A percentile compares a stretch with the other conserved stretches of the same genome.
These are phyloP conservation scores for Cisticola juncidis DNA, from an alignment of 2,113 vertebrate species.

Conservation along the genomic window DNA sequence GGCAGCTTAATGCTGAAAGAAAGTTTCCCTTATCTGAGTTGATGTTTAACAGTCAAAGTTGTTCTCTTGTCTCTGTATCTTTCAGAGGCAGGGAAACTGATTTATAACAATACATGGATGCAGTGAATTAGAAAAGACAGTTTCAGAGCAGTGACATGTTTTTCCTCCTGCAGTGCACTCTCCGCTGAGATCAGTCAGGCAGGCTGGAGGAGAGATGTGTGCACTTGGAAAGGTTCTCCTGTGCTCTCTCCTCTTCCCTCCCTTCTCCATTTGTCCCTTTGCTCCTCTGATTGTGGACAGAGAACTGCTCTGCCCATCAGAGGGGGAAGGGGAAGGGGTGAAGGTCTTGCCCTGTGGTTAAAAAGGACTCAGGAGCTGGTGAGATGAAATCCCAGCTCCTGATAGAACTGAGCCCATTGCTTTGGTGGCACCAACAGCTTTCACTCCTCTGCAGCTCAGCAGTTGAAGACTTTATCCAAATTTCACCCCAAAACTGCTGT, in stretches of 20 bases:
- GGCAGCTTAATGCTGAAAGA: conserved; percentile 32
- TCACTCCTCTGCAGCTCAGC: neutral
- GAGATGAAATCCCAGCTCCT: neutral
- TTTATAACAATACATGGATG: conserved; percentile 75
- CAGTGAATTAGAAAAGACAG: conserved; percentile 81
- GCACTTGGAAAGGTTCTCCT: conserved; percentile 9
- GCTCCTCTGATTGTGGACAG: neutral
- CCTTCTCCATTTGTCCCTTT: neutral
- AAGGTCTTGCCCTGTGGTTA: neutral
- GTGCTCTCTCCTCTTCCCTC: neutral
- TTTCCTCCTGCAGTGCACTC: conserved; percentile 54
- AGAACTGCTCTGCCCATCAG: neutral
- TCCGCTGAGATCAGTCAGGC: conserved; percentile 51
- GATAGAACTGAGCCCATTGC: neutral
- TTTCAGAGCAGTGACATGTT: conserved; percentile 76
- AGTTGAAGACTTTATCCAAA: neutral
- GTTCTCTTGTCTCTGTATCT: conserved; percentile 60
- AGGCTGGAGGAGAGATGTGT: conserved; percentile 2
- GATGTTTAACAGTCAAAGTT: conserved; percentile 66
- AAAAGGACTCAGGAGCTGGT: neutral
- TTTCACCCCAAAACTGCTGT: neutral
- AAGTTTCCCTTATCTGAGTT: conserved; percentile 57
- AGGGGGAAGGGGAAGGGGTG: neutral
- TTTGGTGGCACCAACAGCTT: neutral
- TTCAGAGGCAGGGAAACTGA: conserved; percentile 65